Conservation (phyloP, 2,113 vertebrate genomes). For the Hoplias malabaricus region DNA sequence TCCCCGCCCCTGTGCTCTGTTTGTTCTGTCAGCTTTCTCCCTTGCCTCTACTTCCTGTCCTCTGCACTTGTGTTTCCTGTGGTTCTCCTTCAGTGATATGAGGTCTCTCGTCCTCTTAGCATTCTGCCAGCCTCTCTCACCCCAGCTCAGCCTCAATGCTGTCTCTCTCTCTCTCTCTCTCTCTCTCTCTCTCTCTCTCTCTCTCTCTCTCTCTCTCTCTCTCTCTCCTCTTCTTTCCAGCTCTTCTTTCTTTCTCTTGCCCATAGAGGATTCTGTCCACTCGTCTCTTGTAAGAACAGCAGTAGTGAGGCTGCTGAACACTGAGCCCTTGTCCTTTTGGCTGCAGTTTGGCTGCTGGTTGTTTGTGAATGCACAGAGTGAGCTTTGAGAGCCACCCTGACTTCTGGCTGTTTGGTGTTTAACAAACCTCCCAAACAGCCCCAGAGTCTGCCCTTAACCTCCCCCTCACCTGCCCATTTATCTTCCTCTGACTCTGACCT, state of each 20-base stretch:
- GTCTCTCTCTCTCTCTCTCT: conserved; percentile 13
- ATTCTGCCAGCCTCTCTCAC: conserved; percentile 34
- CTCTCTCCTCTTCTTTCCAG: neutral
- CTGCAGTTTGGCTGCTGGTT: neutral
- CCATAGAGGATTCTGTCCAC: neutral
- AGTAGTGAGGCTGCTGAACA: neutral
- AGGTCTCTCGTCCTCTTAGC: conserved; percentile 31
- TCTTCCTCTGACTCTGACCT: neutral
- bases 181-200: neutral
- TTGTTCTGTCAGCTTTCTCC: conserved; percentile 59
- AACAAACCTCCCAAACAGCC: neutral
- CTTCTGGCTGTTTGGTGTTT: conserved; percentile 13
- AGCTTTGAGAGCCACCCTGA: neutral
- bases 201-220: neutral
- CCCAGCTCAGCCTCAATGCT: conserved; percentile 24
- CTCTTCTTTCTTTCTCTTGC: neutral
- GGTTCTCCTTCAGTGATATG: conserved; percentile 51
- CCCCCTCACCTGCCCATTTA: neutral
- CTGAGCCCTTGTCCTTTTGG: neutral
- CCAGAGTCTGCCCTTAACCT: neutral
- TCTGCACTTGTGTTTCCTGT: conserved; percentile 56
- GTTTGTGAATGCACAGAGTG: neutral
- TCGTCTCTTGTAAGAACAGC: neutral
- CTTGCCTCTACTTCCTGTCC: conserved; percentile 18
- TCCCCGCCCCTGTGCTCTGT: conserved; percentile 50